Evolutionary conservation across 2,113 vertebrate species (phyloP).

Genomic region (Acanthochromis polyacanthus): DNA sequence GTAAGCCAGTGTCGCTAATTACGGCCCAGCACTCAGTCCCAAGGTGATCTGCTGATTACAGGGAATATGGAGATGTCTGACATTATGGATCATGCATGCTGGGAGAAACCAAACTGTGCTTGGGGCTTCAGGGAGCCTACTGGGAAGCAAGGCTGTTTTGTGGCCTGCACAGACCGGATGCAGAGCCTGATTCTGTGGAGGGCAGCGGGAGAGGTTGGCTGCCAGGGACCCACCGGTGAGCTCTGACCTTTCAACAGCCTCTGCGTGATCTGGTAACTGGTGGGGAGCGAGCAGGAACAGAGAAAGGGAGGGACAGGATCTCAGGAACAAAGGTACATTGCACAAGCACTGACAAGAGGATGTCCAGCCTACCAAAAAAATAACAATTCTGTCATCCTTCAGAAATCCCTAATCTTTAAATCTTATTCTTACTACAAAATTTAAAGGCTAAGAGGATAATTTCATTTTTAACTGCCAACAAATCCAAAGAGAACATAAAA

Average conservation of each 20-base stretch:
- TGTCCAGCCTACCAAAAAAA: conserved; percentile 5
- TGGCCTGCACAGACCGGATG: conserved; percentile 23
- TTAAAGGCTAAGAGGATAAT: no score
- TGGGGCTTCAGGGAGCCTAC: conserved; percentile 33
- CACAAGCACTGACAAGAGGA: conserved; percentile 8
- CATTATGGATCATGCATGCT: conserved; percentile 70
- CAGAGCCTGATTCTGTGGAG: conserved; percentile 41
- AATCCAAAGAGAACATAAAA: no score
- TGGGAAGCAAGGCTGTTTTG: conserved; percentile 41
- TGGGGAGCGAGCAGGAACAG: conserved; percentile 31
- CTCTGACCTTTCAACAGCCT: conserved; percentile 72
- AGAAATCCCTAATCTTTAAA: no score
- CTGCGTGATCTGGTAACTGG: conserved; percentile 45
- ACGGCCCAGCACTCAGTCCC: conserved; percentile 50
- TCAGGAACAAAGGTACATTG: conserved; percentile 18
- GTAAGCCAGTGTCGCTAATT: conserved; percentile 71
- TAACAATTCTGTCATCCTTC: background rate
- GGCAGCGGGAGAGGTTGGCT: conserved; percentile 48
- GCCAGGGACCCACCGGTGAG: conserved; percentile 56
- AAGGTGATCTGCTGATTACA: conserved; percentile 62
- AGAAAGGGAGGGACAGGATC: background rate
- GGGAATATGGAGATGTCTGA: conserved; percentile 71
- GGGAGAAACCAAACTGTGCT: conserved; percentile 66
- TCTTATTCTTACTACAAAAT: no score
- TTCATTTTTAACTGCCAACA: no score